Evolutionary conservation across 2,888 invertebrate species (phyloP).

Genomic region (Anoncus sp.): DNA sequence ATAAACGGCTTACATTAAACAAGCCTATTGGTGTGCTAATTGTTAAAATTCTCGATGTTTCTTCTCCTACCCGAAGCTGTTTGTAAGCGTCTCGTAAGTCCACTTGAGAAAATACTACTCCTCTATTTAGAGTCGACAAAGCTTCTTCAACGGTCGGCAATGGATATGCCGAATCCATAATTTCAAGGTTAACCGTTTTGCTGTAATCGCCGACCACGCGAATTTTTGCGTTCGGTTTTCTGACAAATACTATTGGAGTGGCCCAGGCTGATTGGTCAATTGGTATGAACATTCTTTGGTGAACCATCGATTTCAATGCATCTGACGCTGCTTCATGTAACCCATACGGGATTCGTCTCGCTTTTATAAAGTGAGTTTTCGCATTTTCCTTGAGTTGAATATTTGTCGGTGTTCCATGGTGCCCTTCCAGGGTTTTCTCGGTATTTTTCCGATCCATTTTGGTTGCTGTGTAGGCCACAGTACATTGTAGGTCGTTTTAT

Average conservation of each 20-base stretch:
- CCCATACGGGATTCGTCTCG: slow-evolving; percentile 50
- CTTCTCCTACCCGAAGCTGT: slow-evolving; percentile 64
- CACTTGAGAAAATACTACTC: slow-evolving; percentile 65
- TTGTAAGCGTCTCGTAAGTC: slow-evolving; percentile 65
- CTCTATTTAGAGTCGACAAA: slow-evolving; percentile 62
- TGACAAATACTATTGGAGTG: slow-evolving; percentile 61
- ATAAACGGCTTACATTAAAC: too few relatives aligned
- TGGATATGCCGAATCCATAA: slow-evolving; percentile 17
- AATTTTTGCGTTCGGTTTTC: background rate
- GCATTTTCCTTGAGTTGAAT: slow-evolving; percentile 4
- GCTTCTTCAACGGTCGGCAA: slow-evolving; percentile 68
- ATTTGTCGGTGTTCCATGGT: background rate
- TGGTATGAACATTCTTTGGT: slow-evolving; percentile 1
- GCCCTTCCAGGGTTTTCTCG: too few relatives aligned
- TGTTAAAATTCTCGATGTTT: slow-evolving; percentile 59
- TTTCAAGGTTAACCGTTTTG: too few relatives aligned
- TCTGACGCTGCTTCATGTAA: slow-evolving; percentile 32
- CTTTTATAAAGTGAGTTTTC: background rate
- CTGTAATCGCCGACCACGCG: too few relatives aligned
- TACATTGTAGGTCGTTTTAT: background rate
- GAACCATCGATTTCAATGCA: background rate
- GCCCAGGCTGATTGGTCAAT: slow-evolving; percentile 61
- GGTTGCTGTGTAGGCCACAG: background rate
- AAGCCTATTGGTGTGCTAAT: slow-evolving; percentile 54
- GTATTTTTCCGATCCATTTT: too few relatives aligned